Evolutionary conservation across 2,113 vertebrate species (phyloP).

Genomic region (Corydoras sp.): DNA sequence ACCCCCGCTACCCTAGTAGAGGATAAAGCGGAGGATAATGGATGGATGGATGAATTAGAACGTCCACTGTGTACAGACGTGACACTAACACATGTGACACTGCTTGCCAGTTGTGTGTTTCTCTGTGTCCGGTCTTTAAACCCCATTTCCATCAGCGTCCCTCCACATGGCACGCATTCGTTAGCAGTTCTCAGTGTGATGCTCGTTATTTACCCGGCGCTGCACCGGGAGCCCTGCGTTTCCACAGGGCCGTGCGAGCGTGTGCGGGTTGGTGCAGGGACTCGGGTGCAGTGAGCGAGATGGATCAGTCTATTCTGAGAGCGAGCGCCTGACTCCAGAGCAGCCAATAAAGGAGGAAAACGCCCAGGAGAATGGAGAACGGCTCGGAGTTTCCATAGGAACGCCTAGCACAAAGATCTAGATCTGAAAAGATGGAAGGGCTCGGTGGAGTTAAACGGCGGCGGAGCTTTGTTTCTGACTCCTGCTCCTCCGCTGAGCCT

Average conservation of each 20-base stretch:
- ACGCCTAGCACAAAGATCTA: conserved; percentile 38
- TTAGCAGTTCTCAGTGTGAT: neutral
- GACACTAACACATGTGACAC: no score
- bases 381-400: conserved; percentile 46
- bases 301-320: conserved; percentile 48
- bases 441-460: conserved; percentile 27
- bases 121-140: no score
- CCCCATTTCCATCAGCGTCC: no score
- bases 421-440: conserved; percentile 33
- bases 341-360: conserved; percentile 51
- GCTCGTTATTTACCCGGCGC: neutral
- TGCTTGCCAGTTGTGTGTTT: no score
- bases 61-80: no score
- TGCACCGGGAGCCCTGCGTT: conserved; percentile 9
- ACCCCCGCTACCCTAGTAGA: no score
- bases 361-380: conserved; percentile 34
- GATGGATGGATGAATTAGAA: no score
- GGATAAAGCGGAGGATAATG: no score
- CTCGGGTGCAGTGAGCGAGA: conserved; percentile 27
- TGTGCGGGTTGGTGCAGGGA: conserved; percentile 16
- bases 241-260: conserved; percentile 12
- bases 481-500: conserved; percentile 20
- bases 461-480: conserved; percentile 31
- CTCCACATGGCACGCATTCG: neutral
- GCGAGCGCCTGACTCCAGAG: conserved; percentile 38